Evolutionary conservation across 1,140 invertebrate species (phyloP).

Genomic region (Aphis craccivora): DNA sequence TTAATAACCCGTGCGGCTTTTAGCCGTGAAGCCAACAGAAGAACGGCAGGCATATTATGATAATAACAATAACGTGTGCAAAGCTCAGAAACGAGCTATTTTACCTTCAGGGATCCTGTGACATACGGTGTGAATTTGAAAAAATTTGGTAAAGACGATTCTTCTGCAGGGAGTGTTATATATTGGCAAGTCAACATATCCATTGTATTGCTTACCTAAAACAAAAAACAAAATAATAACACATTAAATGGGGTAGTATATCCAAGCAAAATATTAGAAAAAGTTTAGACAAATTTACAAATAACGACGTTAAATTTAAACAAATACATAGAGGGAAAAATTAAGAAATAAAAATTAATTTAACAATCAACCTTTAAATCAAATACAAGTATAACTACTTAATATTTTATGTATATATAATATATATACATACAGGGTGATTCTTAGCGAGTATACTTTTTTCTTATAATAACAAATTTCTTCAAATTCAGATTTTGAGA

Average conservation of each 20-base stretch:
- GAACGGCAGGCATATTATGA: not conserved
- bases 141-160: constrained; percentile 45
- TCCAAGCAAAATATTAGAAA: not conserved
- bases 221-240: not conserved
- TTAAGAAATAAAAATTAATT: not conserved
- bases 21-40: not conserved
- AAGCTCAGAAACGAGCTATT: not conserved
- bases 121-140: constrained; percentile 43
- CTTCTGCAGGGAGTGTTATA: constrained; percentile 22
- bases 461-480: not conserved
- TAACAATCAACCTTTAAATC: not conserved
- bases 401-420: not conserved
- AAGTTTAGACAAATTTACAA: not conserved
- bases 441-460: not conserved
- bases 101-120: constrained; percentile 53
- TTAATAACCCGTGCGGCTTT: constrained; percentile 54
- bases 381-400: not conserved
- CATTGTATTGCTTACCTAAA: constrained; percentile 55
- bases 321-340: not conserved
- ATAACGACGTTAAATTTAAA: not conserved
- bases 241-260: not conserved
- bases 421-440: not conserved
- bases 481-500: not conserved
- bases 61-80: not conserved
- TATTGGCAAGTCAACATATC: constrained; percentile 55